Base-by-base conservation (phyloP, 2,888 invertebrate species). In the Drosophila infuscata region DNA sequence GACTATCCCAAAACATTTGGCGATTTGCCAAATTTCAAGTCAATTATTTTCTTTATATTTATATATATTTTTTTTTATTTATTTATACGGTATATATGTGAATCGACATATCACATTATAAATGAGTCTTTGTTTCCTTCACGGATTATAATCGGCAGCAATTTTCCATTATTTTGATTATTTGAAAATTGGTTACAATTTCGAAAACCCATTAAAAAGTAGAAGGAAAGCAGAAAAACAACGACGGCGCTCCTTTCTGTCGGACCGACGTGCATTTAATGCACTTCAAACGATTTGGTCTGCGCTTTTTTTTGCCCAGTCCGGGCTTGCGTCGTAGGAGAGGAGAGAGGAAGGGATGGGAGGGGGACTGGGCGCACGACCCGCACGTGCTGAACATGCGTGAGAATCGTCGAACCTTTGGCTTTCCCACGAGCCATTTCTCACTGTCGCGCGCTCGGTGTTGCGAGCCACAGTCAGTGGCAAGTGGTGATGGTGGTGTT, bases 301-400 rank as follows among this genome's bases (percentile, higher is more conserved):
- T 75, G 64, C 70, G 74, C 63, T 43, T 63, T 79, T 68, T 35
- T 54, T 25, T 49, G 61, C 33, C 57, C 67, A 38, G 29, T 32
- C 57, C 51, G 46, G 54, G 36, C n/a, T 30, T 25, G 17, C 38
- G 38, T 15, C 15, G 20, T 0, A 8, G 11, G 3, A 30, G 20
- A 20, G 38, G 3, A 3, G 11, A 9, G 1, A 17, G 11, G 4
- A 1, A 33, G 20, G 36, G 20, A 30, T 25, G 1, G 30, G 17
- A 15, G 29, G 25, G n/a, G 20, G 35, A 32, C n/a, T 38, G 20
- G 83, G 79, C 91, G 89, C 87, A 81, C 89, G 92, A 81, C 81
- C 86, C 86, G 92, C 93, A 93, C 93, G 93, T 93, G 93, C 79
- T 83, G 83, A 91, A 86, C 89, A 85, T 91, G 92, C 93, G 93